A percentile compares a stretch with the other conserved stretches of the same genome.
Conservation (phyloP, 1,140 invertebrate genomes). For the Doryteuthis pealeii region DNA sequence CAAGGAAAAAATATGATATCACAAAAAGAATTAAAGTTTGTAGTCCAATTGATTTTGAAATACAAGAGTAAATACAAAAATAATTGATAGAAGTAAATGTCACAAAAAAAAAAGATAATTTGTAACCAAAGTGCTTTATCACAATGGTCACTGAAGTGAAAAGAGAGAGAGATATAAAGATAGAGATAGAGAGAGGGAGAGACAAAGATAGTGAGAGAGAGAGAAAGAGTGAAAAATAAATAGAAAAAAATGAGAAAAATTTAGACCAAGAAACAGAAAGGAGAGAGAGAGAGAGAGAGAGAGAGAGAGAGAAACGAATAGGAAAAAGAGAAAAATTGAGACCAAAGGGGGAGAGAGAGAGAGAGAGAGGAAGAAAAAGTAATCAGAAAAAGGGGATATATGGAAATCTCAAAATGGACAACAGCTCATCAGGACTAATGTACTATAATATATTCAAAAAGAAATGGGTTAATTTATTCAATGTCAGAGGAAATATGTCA, state of each 20-base stretch:
- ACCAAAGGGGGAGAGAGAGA: neutral
- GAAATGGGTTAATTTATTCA: too few relatives aligned
- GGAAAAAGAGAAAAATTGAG: neutral
- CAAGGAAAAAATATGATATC: neutral
- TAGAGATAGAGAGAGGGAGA: neutral
- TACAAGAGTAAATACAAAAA: neutral
- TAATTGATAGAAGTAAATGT: neutral
- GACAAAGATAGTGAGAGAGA: too few relatives aligned
- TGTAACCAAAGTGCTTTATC: too few relatives aligned
- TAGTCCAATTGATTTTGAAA: neutral
- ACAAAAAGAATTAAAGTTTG: neutral
- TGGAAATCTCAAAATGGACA: too few relatives aligned
- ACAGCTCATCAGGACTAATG: too few relatives aligned
- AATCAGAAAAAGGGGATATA: too few relatives aligned
- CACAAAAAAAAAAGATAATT: too few relatives aligned
- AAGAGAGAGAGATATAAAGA: neutral
- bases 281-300: conserved; percentile 1
- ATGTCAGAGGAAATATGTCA: too few relatives aligned
- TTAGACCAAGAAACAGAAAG: neutral
- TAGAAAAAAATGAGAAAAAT: neutral
- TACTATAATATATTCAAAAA: too few relatives aligned
- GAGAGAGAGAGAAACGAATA: neutral
- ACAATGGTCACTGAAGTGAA: neutral
- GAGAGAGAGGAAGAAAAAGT: neutral
- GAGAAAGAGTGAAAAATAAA: neutral